Base-by-base conservation (phyloP, 2,797 vertebrate genomes). In the Acrocephalus scirpaceus region DNA sequence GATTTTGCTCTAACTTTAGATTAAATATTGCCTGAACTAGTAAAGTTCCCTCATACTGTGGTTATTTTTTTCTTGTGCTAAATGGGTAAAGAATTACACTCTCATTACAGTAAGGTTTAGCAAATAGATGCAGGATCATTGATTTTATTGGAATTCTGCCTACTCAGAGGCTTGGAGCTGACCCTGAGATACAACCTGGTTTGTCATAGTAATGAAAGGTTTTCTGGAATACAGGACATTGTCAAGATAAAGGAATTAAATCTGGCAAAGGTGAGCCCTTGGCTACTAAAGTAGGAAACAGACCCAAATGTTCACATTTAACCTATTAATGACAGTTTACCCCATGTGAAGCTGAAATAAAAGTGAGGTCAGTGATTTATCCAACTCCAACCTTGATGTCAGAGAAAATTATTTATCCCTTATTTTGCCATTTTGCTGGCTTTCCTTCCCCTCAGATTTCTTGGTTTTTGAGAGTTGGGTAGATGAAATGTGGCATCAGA, bases 1-100 rank as follows among this genome's bases (percentile, higher is more conserved):
- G 61, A 80, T 88, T 88, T 53, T 83, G 13, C 50, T 78, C 65
- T 50, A 75, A 69, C 32, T 96, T 86, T 51, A 67, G 58, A 86
- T 76, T 74, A 79, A 81, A 83, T 15, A 47, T 34, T 26, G 14
- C 17, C 48, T 51, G 38, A 78, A 53, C 16, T 36, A 81, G 50
- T 58, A 8, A 81, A 79, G 5, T 79, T 86, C 16, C 29, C 48
- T 84, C 18, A n/a, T 13, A 14, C 12, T 18, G 25, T 40, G 40
- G 22, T 11, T 86, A 27, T 36, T 61, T 71, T 64, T 73, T 20
- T 26, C 18, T 34, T 62, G 22, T 20, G 16, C 14, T 73, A 56
- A 82, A 51, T 44, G 34, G 21, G 61, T 51, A 62, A 90, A 83
- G 30, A 88, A 74, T 64, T 64, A 38, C 40, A 36, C 26, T 65